Evolutionary conservation across 2,113 vertebrate species (phyloP), one percentile per base, ranked within the genome.

Genomic region (Ramphastos sulfuratus): DNA sequence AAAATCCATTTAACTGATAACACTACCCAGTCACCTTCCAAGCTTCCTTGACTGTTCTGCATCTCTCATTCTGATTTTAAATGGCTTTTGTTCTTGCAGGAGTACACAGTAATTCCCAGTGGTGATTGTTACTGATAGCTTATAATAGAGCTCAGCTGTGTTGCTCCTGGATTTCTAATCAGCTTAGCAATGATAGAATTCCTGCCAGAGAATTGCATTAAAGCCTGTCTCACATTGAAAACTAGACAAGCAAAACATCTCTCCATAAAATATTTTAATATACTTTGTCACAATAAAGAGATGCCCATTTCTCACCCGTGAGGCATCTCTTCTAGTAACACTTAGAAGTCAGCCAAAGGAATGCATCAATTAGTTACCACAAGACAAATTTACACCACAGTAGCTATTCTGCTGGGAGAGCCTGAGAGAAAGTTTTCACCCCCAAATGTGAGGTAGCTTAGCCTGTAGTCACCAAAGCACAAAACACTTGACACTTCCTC

Each of bases 51-150:
- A 60, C 72, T 85, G 78, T 85, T 58, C 72, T 0, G 0, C 58
- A 75, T 91, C 67, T 91, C 85, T 95, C 93, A 92, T 92, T 91
- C 79, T 74, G 79, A 87, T 92, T 85, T 91, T 24, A 92, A 95
- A 92, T 85, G 56, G 60, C 83, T 94, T 96, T 94, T 94, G 82
- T 85, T 96, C 92, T 89, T 85, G n/a, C 75, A 77, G 85, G 48
- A 92, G 48, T 58, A 77, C 65, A 61, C n/a, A 58, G 52, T 89
- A 95, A 93, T 94, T 94, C 94, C 79, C 87, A 83, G 85, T 17
- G 65, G 75, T 93, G 91, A 89, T 93, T 92, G 90, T 92, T 91
- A 71, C 82, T 91, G 79, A 85, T 95, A 92, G 60, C 44, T 85
- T 90, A 25, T 83, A 94, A 58, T 71, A 60, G 44, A 87, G 60